Base-by-base conservation (phyloP, 2,797 vertebrate genomes). In the Sebastolobus alascanus region DNA sequence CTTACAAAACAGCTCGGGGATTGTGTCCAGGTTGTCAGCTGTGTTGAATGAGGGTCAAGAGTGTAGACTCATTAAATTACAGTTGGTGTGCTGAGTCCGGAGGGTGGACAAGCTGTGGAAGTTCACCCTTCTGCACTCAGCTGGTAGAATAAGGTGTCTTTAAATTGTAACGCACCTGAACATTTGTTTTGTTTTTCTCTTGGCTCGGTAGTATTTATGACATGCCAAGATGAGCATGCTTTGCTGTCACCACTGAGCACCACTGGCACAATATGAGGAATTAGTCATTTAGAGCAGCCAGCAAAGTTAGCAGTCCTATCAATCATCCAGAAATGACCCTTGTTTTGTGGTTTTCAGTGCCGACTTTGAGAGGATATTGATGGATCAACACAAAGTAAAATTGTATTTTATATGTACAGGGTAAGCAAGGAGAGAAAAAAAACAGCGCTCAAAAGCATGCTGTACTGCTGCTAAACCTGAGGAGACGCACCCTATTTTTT, bases 41-140 rank as follows among this genome's bases (percentile, higher is more conserved):
- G 75, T 68, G 60, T 68, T 74, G 84, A 85, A 75, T 60, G 73
- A 85, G 58, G 84, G 80, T 90, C 78, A 79, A 68, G 67, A 85
- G 63, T 73, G 68, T 83, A 69, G 72, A 84, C 72, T 86, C 74
- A 66, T 84, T 84, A 82, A 84, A 80, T 90, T 72, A 83, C 37
- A 35, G 56, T 43, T 70, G 60, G 33, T 66, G 60, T 75, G 38
- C 52, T 2, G 14, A 75, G 56, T 75, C 77, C 77, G 40, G 38
- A 68, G 82, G 77, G 65, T n/a, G 33, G 20, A 68, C 33, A 73
- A 37, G 14, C 40, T 10, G 55, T 73, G 55, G 11, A 72, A 58
- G 52, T 59, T 64, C 64, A 83, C 27, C 6, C 35, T 61, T 70
- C 66, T 82, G 60, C 75, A 40, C 68, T 69, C 55, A 60, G 33